phyloP scores from a whole-genome alignment of 2,113 vertebrate species.

The Spheniscus mendiculus region DNA sequence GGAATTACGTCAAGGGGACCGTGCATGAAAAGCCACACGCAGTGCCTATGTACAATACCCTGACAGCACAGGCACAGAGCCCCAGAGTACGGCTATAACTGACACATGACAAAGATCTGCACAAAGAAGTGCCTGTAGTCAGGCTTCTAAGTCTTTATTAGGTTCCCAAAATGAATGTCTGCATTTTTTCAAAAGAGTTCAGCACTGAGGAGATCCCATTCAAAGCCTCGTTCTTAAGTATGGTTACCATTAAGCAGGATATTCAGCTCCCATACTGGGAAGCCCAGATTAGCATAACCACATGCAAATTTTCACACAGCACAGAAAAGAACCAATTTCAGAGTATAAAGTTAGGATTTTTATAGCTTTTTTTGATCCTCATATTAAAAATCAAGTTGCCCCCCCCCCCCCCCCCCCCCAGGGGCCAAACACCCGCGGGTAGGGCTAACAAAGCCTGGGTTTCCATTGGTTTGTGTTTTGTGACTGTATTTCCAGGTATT shows the following conservation, averaged over 20 bases:
- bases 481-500: not conserved
- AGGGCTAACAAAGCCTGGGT: not conserved
- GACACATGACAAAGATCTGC: not conserved
- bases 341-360: not conserved
- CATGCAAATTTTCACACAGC: slow-evolving; percentile 25
- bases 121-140: not conserved
- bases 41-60: not conserved
- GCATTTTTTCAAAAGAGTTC: not conserved
- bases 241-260: not conserved
- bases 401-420: too few species aligned
- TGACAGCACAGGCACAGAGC: not conserved
- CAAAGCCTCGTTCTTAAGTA: not conserved
- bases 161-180: not conserved
- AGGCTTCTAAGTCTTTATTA: not conserved
- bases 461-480: not conserved
- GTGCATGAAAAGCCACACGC: not conserved
- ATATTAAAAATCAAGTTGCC: slow-evolving; percentile 5
- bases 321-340: not conserved
- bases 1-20: not conserved
- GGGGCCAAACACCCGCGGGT: too few species aligned
- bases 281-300: slow-evolving; percentile 10
- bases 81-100: fast-evolving
- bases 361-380: slow-evolving; percentile 24
- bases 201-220: not conserved
- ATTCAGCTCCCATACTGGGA: not conserved